phyloP scores from a whole-genome alignment of 2,113 vertebrate genomes.

The Syngnathoides biaculeatus region DNA sequence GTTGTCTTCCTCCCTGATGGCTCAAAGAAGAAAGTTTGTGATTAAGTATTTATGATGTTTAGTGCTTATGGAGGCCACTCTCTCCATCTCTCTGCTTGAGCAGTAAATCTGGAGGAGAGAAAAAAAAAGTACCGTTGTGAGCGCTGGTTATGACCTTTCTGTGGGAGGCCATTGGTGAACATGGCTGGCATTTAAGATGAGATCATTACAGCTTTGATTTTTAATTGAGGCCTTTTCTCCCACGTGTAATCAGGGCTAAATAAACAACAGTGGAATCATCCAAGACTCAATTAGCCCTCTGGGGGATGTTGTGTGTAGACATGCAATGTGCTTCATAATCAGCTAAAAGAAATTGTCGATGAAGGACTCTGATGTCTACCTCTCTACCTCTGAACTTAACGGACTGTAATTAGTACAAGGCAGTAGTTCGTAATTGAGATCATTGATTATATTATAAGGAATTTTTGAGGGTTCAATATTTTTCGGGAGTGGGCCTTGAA shows the following conservation, averaged over 20 bases:
- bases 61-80: slow-evolving; percentile 43
- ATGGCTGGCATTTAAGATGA: slow-evolving; percentile 56
- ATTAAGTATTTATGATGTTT: slow-evolving; percentile 70
- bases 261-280: slow-evolving; percentile 60
- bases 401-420: slow-evolving; percentile 59
- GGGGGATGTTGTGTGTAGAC: slow-evolving; percentile 38
- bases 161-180: slow-evolving; percentile 45
- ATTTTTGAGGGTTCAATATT: slow-evolving; percentile 38
- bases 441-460: slow-evolving; percentile 44
- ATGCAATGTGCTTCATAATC: slow-evolving; percentile 54
- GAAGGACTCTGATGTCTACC: slow-evolving; percentile 44
- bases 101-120: slow-evolving; percentile 17
- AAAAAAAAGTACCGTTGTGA: slow-evolving; percentile 5
- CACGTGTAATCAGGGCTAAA: slow-evolving; percentile 67
- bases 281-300: slow-evolving; percentile 57
- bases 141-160: slow-evolving; percentile 47
- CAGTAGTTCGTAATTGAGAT: slow-evolving; percentile 51
- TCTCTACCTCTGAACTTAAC: slow-evolving; percentile 56
- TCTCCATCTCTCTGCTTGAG: slow-evolving; percentile 16
- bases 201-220: slow-evolving; percentile 61
- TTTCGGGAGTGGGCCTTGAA: slow-evolving; percentile 31
- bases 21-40: slow-evolving; percentile 48
- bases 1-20: slow-evolving; percentile 61
- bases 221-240: slow-evolving; percentile 66
- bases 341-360: slow-evolving; percentile 57